phyloP scores from a whole-genome alignment of 2,113 vertebrate species.

The Sinocyclocheilus anshuiensis region DNA sequence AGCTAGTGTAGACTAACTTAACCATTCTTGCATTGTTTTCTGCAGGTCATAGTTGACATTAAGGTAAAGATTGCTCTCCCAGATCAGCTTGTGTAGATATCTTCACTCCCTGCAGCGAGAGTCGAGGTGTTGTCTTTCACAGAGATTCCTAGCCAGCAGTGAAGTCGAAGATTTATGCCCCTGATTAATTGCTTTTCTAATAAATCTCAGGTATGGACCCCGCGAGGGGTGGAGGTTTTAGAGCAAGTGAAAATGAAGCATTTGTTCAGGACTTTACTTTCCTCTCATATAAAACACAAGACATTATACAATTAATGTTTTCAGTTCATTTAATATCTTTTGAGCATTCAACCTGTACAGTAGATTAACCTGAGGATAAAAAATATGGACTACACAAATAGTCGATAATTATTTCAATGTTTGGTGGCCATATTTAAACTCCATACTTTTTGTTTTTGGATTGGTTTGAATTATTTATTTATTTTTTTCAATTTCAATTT shows the following conservation, averaged over 20 bases:
- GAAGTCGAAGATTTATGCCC: conserved; percentile 66
- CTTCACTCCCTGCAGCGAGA: conserved; percentile 35
- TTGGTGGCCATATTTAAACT: background rate
- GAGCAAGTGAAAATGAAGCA: conserved; percentile 46
- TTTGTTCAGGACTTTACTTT: background rate
- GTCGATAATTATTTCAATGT: background rate
- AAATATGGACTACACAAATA: background rate
- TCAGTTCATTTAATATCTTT: background rate
- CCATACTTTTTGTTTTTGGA: background rate
- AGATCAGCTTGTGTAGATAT: conserved; percentile 18
- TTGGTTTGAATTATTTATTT: background rate
- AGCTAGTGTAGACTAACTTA: background rate
- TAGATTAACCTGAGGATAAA: background rate
- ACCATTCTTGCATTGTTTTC: background rate
- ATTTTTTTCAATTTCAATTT: background rate
- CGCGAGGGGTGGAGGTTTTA: background rate
- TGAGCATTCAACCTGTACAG: background rate
- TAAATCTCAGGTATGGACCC: conserved; percentile 65
- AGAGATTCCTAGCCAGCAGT: conserved; percentile 66
- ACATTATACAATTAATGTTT: conserved; percentile 19
- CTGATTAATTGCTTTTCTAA: conserved; percentile 73
- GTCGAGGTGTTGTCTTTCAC: conserved; percentile 69
- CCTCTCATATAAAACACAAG: background rate
- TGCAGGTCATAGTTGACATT: background rate
- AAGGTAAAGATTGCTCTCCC: background rate